Evolutionary conservation across 2,113 vertebrate genomes (phyloP).

Genomic region (Boulengeromyrus knoepffleri): DNA sequence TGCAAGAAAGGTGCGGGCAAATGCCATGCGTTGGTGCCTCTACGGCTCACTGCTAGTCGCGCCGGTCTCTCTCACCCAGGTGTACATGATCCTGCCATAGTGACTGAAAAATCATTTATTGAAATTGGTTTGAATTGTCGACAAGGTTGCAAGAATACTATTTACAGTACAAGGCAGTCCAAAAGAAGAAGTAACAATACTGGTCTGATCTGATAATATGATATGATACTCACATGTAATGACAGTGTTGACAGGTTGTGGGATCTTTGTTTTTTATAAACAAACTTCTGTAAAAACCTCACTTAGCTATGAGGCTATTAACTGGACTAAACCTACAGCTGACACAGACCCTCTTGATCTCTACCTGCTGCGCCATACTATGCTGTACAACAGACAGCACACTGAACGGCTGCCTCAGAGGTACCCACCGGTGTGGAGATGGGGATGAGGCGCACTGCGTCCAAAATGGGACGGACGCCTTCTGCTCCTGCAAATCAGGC

Average conservation of each 20-base stretch:
- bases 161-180: not conserved
- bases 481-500: conserved; percentile 82
- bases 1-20: conserved; percentile 55
- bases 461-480: conserved; percentile 63
- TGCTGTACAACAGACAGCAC: conserved; percentile 63
- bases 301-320: not conserved
- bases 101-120: not conserved
- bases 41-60: not conserved
- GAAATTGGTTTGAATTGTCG: not conserved
- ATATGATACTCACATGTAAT: not conserved
- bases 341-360: not conserved
- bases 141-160: not conserved
- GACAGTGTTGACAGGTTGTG: not conserved
- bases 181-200: not conserved
- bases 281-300: not conserved
- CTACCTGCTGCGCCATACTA: not conserved
- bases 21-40: not conserved
- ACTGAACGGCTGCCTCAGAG: conserved; percentile 74
- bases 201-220: not conserved
- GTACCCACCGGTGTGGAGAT: conserved; percentile 65
- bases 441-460: conserved; percentile 79
- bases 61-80: not conserved
- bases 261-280: not conserved
- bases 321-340: not conserved
- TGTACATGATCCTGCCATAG: not conserved